These are phyloP conservation scores for Tenthredo livida DNA, from an alignment of 2,888 invertebrate species.

Conservation along the genomic window DNA sequence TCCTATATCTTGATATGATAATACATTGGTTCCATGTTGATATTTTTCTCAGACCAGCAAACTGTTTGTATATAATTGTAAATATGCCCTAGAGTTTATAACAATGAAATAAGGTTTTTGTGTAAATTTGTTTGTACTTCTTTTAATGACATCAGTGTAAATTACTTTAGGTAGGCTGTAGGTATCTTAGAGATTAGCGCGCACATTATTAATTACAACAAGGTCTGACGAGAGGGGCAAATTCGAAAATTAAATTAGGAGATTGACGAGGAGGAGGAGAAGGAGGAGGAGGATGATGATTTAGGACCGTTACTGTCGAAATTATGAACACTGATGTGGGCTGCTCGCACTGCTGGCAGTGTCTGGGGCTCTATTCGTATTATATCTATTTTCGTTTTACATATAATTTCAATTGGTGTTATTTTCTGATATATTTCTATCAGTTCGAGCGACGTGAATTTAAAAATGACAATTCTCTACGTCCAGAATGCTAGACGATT, in stretches of 20 bases:
- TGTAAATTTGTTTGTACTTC: slow-evolving; percentile 75
- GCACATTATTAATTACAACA: slow-evolving; percentile 33
- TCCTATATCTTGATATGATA: slow-evolving; percentile 61
- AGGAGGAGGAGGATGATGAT: neutral
- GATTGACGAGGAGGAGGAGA: neutral
- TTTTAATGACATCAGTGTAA: slow-evolving; percentile 63
- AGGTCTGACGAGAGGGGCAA: neutral
- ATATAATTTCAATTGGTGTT: slow-evolving; percentile 32
- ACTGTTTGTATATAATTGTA: slow-evolving; percentile 75
- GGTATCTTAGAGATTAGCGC: slow-evolving; percentile 41
- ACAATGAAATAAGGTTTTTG: slow-evolving; percentile 71
- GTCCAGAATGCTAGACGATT: slow-evolving; percentile 11
- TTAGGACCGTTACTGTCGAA: slow-evolving; percentile 34
- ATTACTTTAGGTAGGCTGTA: slow-evolving; percentile 45
- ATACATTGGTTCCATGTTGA: slow-evolving; percentile 67
- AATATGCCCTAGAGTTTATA: slow-evolving; percentile 74
- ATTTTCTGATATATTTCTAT: slow-evolving; percentile 16
- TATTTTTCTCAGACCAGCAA: slow-evolving; percentile 69
- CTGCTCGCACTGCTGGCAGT: slow-evolving; percentile 73
- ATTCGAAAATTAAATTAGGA: slow-evolving; percentile 6
- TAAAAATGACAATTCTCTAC: neutral
- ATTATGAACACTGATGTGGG: slow-evolving; percentile 36
- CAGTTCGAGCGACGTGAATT: slow-evolving; percentile 16
- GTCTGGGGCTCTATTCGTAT: slow-evolving; percentile 57
- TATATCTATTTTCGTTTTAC: slow-evolving; percentile 20